Conservation (phyloP, 2,797 vertebrate species). For the Rhinoraja longicauda region DNA sequence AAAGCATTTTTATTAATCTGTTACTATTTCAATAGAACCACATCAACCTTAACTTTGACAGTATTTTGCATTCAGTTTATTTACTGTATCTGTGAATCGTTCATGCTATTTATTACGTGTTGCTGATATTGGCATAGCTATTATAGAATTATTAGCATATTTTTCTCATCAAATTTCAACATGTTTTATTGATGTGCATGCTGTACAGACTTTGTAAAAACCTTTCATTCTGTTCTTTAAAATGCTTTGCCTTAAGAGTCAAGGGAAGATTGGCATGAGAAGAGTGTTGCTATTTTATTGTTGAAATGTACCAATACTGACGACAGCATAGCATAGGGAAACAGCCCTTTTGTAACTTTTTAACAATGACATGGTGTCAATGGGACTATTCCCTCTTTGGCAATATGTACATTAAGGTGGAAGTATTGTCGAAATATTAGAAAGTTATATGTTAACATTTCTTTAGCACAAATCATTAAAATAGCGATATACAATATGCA, state of each 20-base stretch:
- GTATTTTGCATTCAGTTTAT: background rate
- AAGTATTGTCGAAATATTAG: background rate
- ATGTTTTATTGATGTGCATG: background rate
- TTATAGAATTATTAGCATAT: background rate
- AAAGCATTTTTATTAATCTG: background rate
- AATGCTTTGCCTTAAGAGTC: no score
- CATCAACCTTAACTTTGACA: background rate
- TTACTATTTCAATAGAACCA: background rate
- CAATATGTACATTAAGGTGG: background rate
- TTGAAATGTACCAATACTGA: background rate
- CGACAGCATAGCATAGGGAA: background rate
- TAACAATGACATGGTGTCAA: background rate
- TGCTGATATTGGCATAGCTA: background rate
- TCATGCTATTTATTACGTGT: background rate
- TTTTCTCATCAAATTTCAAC: background rate
- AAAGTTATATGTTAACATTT: background rate
- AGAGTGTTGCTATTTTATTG: background rate
- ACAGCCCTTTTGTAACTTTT: background rate
- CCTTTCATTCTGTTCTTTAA: background rate
- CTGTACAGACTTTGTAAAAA: background rate
- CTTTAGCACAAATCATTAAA: background rate
- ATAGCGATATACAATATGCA: background rate
- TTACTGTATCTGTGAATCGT: background rate
- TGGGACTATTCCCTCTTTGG: background rate
- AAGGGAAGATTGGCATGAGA: no score